Conservation (phyloP, 2,113 vertebrate species). For the Poeciliopsis occidentalis region DNA sequence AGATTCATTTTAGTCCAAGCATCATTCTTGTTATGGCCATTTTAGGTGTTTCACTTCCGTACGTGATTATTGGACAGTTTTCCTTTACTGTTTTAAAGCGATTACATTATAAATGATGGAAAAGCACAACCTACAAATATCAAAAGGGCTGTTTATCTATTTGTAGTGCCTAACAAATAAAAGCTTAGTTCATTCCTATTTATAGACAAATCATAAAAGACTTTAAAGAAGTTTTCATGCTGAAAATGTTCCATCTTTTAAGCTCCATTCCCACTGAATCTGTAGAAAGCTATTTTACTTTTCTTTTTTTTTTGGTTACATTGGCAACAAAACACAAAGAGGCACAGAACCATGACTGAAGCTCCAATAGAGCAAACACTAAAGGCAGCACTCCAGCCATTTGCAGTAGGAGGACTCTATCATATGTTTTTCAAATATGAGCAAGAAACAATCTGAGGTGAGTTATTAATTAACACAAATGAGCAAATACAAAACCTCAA, state of each 20-base stretch:
- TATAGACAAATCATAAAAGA: not conserved
- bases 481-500: not conserved
- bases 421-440: not conserved
- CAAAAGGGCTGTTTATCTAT: not conserved
- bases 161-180: not conserved
- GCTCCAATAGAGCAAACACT: not conserved
- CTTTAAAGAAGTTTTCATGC: not conserved
- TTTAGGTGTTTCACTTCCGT: no score
- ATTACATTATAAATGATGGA: not conserved
- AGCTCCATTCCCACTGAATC: not conserved
- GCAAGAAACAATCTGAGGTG: not conserved
- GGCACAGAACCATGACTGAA: not conserved
- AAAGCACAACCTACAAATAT: not conserved
- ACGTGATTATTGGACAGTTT: no score
- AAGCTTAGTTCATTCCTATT: not conserved
- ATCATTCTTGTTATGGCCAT: not conserved
- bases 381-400: not conserved
- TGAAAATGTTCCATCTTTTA: not conserved
- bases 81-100: not conserved
- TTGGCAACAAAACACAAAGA: not conserved
- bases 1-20: not conserved
- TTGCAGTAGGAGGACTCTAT: not conserved
- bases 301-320: not conserved
- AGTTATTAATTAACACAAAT: not conserved
- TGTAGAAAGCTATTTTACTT: not conserved